Percentiles rank a stretch among this genome's conserved stretches.
Evolutionary conservation across 2,797 vertebrate genomes (phyloP).

Genomic region (Poeciliopsis turneri): DNA sequence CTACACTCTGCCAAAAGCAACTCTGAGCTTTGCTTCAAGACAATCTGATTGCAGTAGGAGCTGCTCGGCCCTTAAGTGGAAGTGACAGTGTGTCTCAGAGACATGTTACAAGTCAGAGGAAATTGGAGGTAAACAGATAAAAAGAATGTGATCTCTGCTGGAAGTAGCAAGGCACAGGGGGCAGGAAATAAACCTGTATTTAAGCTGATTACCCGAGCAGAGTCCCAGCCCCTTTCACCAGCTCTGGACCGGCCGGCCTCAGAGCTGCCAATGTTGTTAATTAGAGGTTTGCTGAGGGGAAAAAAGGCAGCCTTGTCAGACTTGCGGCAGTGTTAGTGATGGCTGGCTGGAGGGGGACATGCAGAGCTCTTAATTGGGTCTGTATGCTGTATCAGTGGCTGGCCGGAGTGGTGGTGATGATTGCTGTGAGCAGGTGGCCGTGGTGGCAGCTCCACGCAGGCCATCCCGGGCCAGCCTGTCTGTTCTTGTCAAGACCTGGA

Average conservation of each 20-base stretch:
- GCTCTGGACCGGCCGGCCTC: constrained; percentile 61
- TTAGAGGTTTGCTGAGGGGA: constrained; percentile 79
- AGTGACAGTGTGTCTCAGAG: constrained; percentile 80
- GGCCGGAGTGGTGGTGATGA: constrained; percentile 84
- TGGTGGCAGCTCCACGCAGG: constrained; percentile 81
- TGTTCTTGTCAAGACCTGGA: constrained; percentile 83
- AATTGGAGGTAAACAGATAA: constrained; percentile 84
- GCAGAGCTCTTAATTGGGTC: constrained; percentile 87
- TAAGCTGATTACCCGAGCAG: constrained; percentile 86
- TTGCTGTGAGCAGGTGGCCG: constrained; percentile 86
- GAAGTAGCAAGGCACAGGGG: constrained; percentile 76
- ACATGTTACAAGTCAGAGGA: constrained; percentile 80
- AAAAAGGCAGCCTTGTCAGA: constrained; percentile 84
- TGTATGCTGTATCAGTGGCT: constrained; percentile 82
- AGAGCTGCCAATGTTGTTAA: constrained; percentile 80
- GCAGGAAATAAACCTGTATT: constrained; percentile 87
- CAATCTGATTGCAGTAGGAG: constrained; percentile 62
- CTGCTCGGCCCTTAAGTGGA: constrained; percentile 63
- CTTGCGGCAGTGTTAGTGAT: constrained; percentile 87
- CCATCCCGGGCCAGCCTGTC: constrained; percentile 82
- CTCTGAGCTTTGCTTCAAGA: constrained; percentile 65
- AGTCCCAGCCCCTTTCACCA: constrained; percentile 82
- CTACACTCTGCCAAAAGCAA: constrained; percentile 61
- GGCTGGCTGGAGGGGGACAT: constrained; percentile 85
- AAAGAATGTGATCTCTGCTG: constrained; percentile 79